Evolutionary conservation across 2,888 invertebrate species (phyloP).

Genomic region (Agonopterix alstromeriana): DNA sequence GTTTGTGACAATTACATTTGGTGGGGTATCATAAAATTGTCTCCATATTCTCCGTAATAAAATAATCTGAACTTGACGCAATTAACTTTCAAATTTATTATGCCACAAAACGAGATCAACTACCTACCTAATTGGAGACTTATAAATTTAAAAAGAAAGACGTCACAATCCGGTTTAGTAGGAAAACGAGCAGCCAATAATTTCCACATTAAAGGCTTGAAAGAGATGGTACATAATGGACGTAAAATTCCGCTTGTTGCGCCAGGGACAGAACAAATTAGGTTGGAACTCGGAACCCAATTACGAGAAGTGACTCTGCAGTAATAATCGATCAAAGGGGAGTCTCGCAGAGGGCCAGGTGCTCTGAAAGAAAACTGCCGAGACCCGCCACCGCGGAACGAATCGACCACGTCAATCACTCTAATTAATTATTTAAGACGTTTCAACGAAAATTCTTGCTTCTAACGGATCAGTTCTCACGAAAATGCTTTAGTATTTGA

Average conservation of each 20-base stretch:
- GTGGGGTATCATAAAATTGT: too few species aligned
- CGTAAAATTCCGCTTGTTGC: not conserved
- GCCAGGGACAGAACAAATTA: slow-evolving; percentile 42
- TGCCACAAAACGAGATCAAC: too few species aligned
- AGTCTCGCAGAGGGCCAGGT: slow-evolving; percentile 50
- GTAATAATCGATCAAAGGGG: slow-evolving; percentile 51
- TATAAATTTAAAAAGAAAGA: too few species aligned
- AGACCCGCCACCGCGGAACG: slow-evolving; percentile 59
- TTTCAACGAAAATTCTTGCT: slow-evolving; percentile 34
- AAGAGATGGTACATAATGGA: slow-evolving; percentile 6
- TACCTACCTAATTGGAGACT: too few species aligned
- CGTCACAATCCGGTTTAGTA: too few species aligned
- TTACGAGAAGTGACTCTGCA: slow-evolving; percentile 68
- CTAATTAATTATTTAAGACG: slow-evolving; percentile 65
- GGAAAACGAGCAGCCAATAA: too few species aligned
- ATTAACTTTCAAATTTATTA: slow-evolving; percentile 1
- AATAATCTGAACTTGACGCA: slow-evolving; percentile 20
- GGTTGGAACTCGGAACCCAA: slow-evolving; percentile 40
- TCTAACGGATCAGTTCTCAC: not conserved
- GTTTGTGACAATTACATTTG: too few species aligned
- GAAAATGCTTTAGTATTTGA: too few species aligned
- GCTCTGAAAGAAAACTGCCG: slow-evolving; percentile 39
- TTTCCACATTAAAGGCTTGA: slow-evolving; percentile 1
- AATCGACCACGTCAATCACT: slow-evolving; percentile 64
- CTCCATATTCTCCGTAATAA: slow-evolving; percentile 4